Percentiles rank a stretch among this genome's conserved stretches.
phyloP scores from a whole-genome alignment of 2,797 vertebrate species.

The Corythornis leucogaster region DNA sequence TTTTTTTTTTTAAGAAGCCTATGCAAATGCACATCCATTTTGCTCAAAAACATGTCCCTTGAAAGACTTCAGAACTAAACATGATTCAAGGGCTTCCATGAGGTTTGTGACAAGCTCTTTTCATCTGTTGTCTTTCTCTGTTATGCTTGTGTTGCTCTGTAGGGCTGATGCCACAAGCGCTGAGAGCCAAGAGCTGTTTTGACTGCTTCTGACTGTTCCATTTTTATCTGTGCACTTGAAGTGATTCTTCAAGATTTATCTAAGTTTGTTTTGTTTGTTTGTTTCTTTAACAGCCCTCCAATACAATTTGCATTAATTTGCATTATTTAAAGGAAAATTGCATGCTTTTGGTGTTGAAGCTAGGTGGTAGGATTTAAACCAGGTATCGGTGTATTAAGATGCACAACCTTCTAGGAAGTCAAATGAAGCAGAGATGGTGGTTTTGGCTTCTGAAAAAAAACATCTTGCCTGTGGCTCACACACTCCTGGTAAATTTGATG shows the following conservation, averaged over 20 bases:
- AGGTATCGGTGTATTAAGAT: not conserved
- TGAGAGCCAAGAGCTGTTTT: fast-evolving
- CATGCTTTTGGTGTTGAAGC: not conserved
- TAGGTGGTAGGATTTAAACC: not conserved
- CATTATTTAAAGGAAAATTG: not conserved
- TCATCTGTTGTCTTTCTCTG: not conserved
- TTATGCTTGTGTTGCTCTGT: fast-evolving
- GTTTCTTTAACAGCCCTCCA: not conserved
- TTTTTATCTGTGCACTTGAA: not conserved
- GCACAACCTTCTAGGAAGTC: not conserved
- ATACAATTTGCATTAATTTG: not conserved
- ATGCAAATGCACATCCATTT: not conserved
- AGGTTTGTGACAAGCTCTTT: not conserved
- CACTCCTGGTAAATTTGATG: not conserved
- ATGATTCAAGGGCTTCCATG: not conserved
- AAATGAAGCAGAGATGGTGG: not conserved
- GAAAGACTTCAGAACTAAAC: not conserved
- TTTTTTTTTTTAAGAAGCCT: not conserved
- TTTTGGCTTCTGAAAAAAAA: not conserved
- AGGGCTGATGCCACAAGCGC: fast-evolving
- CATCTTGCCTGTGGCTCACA: fast-evolving
- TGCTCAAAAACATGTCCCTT: not conserved
- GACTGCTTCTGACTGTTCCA: not conserved
- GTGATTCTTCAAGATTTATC: not conserved
- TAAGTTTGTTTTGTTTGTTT: too few species aligned